These are phyloP conservation scores for Vanessa cardui DNA, from an alignment of 2,888 invertebrate genomes.

Conservation along the genomic window DNA sequence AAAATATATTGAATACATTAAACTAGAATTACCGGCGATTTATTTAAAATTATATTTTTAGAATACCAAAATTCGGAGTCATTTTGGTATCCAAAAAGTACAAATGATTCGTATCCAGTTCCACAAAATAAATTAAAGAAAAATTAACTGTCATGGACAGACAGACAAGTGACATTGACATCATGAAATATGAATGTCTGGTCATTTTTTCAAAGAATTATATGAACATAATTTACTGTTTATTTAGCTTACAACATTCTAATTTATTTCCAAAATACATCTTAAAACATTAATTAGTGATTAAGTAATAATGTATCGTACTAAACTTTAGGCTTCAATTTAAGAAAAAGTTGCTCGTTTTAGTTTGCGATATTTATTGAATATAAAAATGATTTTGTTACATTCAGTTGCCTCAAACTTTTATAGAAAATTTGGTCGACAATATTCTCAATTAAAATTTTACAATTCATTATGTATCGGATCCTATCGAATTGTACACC, in stretches of 20 bases:
- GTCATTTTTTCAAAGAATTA: conserved; percentile 18
- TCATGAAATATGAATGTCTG: conserved; percentile 11
- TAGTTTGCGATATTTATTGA: conserved; percentile 9
- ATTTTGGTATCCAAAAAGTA: neutral
- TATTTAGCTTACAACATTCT: conserved; percentile 5
- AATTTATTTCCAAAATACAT: conserved; percentile 1
- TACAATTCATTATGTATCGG: conserved; percentile 57
- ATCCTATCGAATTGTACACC: conserved; percentile 49
- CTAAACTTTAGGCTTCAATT: conserved; percentile 12
- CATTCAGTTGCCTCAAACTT: conserved; percentile 64
- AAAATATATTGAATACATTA: too few species aligned
- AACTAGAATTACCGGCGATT: too few species aligned
- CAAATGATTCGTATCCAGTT: neutral
- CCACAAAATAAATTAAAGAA: too few species aligned
- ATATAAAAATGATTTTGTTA: conserved; percentile 57
- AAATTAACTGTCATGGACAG: too few species aligned
- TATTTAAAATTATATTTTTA: too few species aligned
- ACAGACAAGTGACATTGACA: conserved; percentile 12
- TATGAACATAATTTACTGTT: conserved; percentile 14
- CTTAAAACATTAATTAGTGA: neutral
- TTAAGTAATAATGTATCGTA: conserved; percentile 23
- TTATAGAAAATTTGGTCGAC: conserved; percentile 64
- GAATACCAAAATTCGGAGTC: too few species aligned
- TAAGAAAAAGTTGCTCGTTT: neutral
- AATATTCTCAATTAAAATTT: conserved; percentile 59